A percentile compares a stretch with the other conserved stretches of the same genome.
Conservation (phyloP, 2,113 vertebrate genomes). For the Ammodytes dubius region DNA sequence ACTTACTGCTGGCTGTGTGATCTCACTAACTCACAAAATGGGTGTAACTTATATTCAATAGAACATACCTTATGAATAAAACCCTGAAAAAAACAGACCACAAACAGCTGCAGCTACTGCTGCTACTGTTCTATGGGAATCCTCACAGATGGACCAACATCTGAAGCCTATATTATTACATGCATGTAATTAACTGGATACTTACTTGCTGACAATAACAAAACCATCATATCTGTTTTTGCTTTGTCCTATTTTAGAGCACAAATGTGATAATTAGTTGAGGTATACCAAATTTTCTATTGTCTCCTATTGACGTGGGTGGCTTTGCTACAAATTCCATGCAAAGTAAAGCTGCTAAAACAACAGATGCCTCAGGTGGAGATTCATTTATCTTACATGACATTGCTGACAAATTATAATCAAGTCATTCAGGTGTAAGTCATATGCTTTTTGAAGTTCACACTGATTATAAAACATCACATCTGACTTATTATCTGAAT, state of each 20-base stretch:
- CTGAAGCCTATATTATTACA: constrained; percentile 9
- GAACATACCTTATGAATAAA: constrained; percentile 11
- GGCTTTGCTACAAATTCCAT: background rate
- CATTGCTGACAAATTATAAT: background rate
- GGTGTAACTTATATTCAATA: constrained; percentile 15
- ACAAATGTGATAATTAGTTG: background rate
- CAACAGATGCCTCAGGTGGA: constrained; percentile 6
- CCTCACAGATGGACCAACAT: constrained; percentile 41
- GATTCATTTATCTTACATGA: constrained; percentile 16
- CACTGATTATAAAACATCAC: constrained; percentile 11
- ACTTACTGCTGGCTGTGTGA: constrained; percentile 5
- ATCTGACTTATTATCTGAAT: background rate
- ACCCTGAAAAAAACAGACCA: background rate
- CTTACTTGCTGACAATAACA: background rate
- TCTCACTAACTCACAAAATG: constrained; percentile 7
- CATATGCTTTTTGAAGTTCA: constrained; percentile 6
- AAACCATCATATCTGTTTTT: background rate
- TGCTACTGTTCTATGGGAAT: constrained; percentile 35
- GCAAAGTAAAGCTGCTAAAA: background rate
- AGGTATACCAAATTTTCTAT: constrained; percentile 15
- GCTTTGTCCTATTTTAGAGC: background rate
- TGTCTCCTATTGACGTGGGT: background rate
- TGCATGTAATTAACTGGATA: constrained; percentile 1
- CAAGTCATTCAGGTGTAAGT: constrained; percentile 8
- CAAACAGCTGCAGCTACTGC: constrained; percentile 19